Conservation (phyloP, 23 tunicate species). For the Oikopleura albicans region DNA sequence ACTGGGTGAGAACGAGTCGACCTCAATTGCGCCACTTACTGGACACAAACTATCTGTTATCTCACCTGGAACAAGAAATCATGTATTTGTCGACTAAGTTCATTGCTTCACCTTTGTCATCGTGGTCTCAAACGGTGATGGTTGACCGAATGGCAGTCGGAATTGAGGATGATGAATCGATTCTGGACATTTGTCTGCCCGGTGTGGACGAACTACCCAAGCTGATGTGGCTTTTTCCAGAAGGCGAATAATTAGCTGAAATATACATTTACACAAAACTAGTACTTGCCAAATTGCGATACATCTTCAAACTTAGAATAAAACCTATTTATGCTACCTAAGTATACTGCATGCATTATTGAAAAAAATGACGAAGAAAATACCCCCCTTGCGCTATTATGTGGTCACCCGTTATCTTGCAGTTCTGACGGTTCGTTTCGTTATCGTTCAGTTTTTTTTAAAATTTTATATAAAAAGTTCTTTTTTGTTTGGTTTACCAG, state of each 20-base stretch:
- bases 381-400: no score
- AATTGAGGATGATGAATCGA: neutral
- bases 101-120: constrained; percentile 72
- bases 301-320: no score
- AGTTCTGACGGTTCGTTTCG: no score
- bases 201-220: constrained; percentile 29
- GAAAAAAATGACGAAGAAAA: no score
- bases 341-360: no score
- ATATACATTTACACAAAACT: no score
- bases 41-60: constrained; percentile 41
- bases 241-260: constrained; percentile 45
- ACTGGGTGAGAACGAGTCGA: constrained; percentile 29
- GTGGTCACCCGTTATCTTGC: no score
- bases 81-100: constrained; percentile 18
- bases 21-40: constrained; percentile 25
- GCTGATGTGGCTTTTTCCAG: constrained; percentile 84
- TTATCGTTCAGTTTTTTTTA: no score
- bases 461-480: no score
- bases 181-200: neutral
- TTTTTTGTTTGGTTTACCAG: no score
- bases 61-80: constrained; percentile 78
- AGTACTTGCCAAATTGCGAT: no score
- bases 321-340: no score
- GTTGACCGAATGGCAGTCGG: constrained; percentile 41
- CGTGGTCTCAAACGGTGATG: constrained; percentile 90